Base-by-base conservation (phyloP, 2,113 vertebrate genomes). In the Hyperoodon ampullatus region DNA sequence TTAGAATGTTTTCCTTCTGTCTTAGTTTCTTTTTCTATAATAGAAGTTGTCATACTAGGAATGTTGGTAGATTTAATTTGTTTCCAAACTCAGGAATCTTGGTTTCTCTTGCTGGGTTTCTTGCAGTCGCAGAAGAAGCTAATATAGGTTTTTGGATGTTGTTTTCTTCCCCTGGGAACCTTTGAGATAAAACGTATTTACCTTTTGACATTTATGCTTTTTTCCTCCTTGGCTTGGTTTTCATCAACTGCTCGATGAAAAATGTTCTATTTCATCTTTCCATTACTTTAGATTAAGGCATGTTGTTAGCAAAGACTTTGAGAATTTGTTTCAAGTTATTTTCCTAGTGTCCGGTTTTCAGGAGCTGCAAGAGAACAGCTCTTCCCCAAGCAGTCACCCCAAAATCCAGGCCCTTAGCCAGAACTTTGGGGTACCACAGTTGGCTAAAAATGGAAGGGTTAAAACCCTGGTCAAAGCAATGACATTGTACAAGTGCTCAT, bases 1-100 rank as follows among this genome's bases (percentile, higher is more conserved):
- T 80, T 75, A 35, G 82, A 63, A 47, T 88, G 75, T 33, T 96
- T 94, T 81, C 60, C 71, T 77, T 90, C 66, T 21, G 33, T 72
- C 21, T 92, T 35, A 15, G 30, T 87, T 66, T 90, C 30, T 68
- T 61, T 70, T 50, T 93, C 53, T 88, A 5, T 85, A 70, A 74
- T 35, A n/a, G 21, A 72, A 55, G 58, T 55, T 65, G 39, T 50
- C 19, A 12, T 15, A 30, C 3, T 6, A 35, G 15, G 23, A 66
- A 90, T 87, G 91, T 35, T 33, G 4, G 21, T 61, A 3, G 77
- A 35, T 93, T 95, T 66, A 15, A 60, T 85, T 88, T 58, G 33
- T 85, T 90, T 96, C 70, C 63, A 71, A 47, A 60, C 55, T 92
- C 61, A 14, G 6, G 47, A 21, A 58, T 90, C 60, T 7, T 8